Conservation (phyloP, 1,140 invertebrate genomes). For the Sarcophaga bullata region DNA sequence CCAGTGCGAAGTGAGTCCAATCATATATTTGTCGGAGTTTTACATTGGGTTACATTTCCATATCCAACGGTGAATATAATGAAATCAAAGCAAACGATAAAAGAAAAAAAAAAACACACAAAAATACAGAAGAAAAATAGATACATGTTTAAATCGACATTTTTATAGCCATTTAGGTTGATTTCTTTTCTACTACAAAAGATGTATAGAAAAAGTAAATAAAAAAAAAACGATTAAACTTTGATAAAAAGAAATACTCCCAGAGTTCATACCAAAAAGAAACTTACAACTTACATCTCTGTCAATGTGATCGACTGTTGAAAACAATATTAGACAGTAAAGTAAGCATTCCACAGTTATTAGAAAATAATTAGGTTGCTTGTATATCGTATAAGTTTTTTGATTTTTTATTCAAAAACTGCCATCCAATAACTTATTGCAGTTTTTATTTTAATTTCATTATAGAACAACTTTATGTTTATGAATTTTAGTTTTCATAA, state of each 20-base stretch:
- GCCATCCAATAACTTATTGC: too few relatives aligned
- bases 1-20: background rate
- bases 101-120: background rate
- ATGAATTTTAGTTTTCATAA: too few relatives aligned
- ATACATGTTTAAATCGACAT: slow-evolving; percentile 61
- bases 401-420: too few relatives aligned
- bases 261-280: slow-evolving; percentile 22
- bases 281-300: too few relatives aligned
- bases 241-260: background rate
- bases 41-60: too few relatives aligned
- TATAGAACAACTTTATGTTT: too few relatives aligned
- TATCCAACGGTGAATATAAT: slow-evolving; percentile 27
- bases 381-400: too few relatives aligned
- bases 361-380: too few relatives aligned
- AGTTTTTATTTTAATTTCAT: too few relatives aligned
- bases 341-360: too few relatives aligned
- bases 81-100: slow-evolving; percentile 12
- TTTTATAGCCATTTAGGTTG: slow-evolving; percentile 64
- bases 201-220: slow-evolving; percentile 1
- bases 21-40: background rate
- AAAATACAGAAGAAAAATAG: slow-evolving; percentile 61
- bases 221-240: slow-evolving; percentile 5
- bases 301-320: too few relatives aligned
- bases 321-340: too few relatives aligned
- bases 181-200: slow-evolving; percentile 56